A percentile compares a stretch with the other conserved stretches of the same genome.
Conservation (phyloP, 2,888 invertebrate genomes). For the Nineta flava region DNA sequence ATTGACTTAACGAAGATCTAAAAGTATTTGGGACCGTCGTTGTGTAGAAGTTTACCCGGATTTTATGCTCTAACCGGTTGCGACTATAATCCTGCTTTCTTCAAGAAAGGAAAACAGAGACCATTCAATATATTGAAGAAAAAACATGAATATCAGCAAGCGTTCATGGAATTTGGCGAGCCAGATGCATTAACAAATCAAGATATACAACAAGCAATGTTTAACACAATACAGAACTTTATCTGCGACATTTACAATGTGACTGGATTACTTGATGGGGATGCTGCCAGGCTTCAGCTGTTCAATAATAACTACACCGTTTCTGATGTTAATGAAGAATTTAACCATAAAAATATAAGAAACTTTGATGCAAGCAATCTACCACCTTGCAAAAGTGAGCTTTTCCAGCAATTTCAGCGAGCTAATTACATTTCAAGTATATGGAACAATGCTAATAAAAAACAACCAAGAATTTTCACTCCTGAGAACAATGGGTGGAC, state of each 20-base stretch:
- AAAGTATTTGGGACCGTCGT: constrained; percentile 9
- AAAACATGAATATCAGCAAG: neutral
- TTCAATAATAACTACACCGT: too few relatives aligned
- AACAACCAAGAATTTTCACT: neutral
- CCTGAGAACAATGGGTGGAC: neutral
- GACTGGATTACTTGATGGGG: constrained; percentile 16
- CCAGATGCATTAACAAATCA: too few relatives aligned
- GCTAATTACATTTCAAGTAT: constrained; percentile 6
- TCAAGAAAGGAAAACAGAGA: neutral
- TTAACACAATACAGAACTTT: constrained; percentile 10
- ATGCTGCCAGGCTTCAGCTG: constrained; percentile 15
- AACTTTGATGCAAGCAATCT: constrained; percentile 13
- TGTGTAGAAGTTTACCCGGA: too few relatives aligned
- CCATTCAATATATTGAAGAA: constrained; percentile 5
- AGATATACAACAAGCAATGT: too few relatives aligned
- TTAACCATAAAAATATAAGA: too few relatives aligned
- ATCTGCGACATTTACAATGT: constrained; percentile 13
- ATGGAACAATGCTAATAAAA: constrained; percentile 8
- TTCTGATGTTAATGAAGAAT: too few relatives aligned
- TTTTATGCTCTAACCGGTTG: too few relatives aligned
- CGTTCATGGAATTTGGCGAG: neutral
- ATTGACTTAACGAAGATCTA: constrained; percentile 11
- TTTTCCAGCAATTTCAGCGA: constrained; percentile 8
- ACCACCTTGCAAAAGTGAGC: constrained; percentile 12
- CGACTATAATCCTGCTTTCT: too few relatives aligned